Percentiles rank a stretch among this genome's conserved stretches.
Conservation (phyloP, 2,888 invertebrate species). For the Pycnomerus fuliginosus region DNA sequence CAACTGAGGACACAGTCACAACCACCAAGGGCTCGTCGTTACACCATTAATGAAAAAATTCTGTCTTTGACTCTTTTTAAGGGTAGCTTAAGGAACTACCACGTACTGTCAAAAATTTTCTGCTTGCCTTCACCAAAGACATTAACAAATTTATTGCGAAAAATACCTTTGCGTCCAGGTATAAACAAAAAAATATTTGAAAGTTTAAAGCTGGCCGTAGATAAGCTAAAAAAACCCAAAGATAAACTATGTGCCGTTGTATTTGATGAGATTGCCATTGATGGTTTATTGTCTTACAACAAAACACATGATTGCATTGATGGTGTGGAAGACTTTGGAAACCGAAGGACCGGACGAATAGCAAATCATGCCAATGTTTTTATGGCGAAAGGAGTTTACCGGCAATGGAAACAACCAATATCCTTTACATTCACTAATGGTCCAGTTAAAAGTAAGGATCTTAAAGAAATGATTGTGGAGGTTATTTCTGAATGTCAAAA, state of each 20-base stretch:
- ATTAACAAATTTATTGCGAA: constrained; percentile 3
- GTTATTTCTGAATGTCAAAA: not conserved
- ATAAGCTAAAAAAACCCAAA: not conserved
- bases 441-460: not conserved
- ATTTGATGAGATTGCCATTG: constrained; percentile 4
- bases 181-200: not conserved
- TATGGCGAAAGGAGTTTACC: constrained; percentile 3
- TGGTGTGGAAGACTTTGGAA: not conserved
- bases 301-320: not conserved
- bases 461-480: not conserved
- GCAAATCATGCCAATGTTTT: constrained; percentile 2
- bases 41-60: constrained; percentile 12
- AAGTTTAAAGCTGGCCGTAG: not conserved
- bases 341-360: not conserved
- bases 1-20: not conserved
- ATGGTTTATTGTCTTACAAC: not conserved
- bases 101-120: constrained; percentile 11
- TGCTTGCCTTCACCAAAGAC: constrained; percentile 11
- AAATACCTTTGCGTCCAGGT: constrained; percentile 3
- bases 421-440: constrained; percentile 3
- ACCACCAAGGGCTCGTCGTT: constrained; percentile 9
- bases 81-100: constrained; percentile 4
- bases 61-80: constrained; percentile 8
- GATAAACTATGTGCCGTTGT: constrained; percentile 1
- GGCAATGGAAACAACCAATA: constrained; percentile 5